Evolutionary conservation across 2,113 vertebrate genomes (phyloP).

Genomic region (Serilophus lunatus): DNA sequence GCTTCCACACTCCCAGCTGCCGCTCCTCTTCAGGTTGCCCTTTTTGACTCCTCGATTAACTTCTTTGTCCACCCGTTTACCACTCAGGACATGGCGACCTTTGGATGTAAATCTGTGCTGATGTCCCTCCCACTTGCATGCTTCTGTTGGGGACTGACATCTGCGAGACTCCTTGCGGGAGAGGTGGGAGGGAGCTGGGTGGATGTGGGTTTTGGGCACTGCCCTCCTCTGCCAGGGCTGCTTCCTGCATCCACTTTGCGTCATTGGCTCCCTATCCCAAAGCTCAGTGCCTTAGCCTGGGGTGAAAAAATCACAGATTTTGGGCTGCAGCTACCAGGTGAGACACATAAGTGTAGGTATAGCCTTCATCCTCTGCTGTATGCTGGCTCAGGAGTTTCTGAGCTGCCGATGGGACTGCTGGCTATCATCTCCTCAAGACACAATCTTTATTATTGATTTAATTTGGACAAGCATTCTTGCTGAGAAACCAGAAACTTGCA

Average conservation of each 20-base stretch:
- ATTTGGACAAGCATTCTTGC: not conserved
- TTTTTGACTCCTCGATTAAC: conserved; percentile 59
- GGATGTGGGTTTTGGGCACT: not conserved
- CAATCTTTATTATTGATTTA: not conserved
- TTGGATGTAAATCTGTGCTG: conserved; percentile 36
- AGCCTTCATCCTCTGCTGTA: not conserved
- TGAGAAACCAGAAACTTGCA: not conserved
- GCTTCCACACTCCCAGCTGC: conserved; percentile 46
- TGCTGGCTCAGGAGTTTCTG: not conserved
- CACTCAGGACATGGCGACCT: conserved; percentile 49
- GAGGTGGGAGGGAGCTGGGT: not conserved
- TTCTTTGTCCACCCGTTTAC: conserved; percentile 60
- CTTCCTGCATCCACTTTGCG: not conserved
- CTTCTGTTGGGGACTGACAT: conserved; percentile 9
- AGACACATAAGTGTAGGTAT: not conserved
- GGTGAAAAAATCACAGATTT: not conserved
- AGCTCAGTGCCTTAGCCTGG: not conserved
- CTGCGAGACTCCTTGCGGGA: not conserved
- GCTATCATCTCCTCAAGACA: not conserved
- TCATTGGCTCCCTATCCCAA: fast-evolving
- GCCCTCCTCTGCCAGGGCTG: not conserved
- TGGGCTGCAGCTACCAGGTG: not conserved
- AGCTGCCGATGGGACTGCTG: not conserved
- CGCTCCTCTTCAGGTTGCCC: conserved; percentile 47
- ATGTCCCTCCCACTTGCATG: not conserved